These are phyloP conservation scores for Menidia menidia DNA, from an alignment of 2,797 vertebrate genomes.

Conservation along the genomic window DNA sequence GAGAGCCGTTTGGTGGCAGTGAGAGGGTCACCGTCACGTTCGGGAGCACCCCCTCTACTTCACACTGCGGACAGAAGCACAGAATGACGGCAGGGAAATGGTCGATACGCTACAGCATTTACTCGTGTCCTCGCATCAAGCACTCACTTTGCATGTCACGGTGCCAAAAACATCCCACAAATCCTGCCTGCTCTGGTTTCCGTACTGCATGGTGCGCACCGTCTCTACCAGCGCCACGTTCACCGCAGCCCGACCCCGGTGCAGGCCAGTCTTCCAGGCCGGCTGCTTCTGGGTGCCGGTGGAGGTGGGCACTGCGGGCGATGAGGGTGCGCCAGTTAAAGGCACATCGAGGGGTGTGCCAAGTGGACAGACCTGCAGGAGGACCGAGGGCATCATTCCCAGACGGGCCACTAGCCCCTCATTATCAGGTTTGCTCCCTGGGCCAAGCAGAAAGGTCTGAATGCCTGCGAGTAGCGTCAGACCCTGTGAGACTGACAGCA, in stretches of 20 bases:
- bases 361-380: constrained; percentile 91
- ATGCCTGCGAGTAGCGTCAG: constrained; percentile 88
- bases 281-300: constrained; percentile 87
- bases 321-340: constrained; percentile 52
- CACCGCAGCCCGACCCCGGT: constrained; percentile 90
- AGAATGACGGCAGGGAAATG: constrained; percentile 1
- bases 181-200: constrained; percentile 86
- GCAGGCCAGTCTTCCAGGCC: constrained; percentile 88
- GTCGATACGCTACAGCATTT: neutral
- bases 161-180: constrained; percentile 93
- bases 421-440: constrained; percentile 82
- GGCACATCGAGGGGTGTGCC: constrained; percentile 88
- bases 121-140: neutral
- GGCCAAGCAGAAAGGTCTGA: constrained; percentile 85
- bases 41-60: constrained; percentile 92
- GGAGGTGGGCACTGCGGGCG: constrained; percentile 48
- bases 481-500: constrained; percentile 89
- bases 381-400: constrained; percentile 82
- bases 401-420: constrained; percentile 84
- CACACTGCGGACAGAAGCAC: constrained; percentile 84
- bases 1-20: constrained; percentile 92
- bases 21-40: constrained; percentile 90
- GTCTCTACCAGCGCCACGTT: constrained; percentile 89
- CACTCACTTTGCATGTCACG: constrained; percentile 93
- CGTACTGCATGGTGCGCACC: constrained; percentile 93